Conservation (phyloP, 2,113 vertebrate species). For the Channa maculata region DNA sequence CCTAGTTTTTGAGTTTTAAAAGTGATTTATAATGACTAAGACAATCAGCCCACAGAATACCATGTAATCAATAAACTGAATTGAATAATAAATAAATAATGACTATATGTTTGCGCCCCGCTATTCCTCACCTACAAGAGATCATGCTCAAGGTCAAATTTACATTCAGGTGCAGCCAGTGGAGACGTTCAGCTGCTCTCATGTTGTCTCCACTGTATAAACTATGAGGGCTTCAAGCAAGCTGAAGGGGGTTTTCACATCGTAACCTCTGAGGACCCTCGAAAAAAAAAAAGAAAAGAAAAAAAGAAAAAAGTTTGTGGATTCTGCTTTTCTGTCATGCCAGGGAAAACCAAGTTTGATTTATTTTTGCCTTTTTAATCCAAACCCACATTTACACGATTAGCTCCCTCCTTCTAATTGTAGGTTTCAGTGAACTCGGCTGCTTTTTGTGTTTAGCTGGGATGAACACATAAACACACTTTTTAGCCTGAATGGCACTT, state of each 20-base stretch:
- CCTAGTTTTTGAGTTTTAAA: no score
- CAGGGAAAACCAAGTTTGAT: not conserved
- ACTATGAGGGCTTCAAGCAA: constrained; percentile 39
- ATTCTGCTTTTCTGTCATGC: constrained; percentile 6
- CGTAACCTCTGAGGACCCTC: constrained; percentile 27
- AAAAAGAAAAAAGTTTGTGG: constrained; percentile 17
- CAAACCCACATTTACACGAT: not conserved
- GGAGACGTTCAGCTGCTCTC: not conserved
- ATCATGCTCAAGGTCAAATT: constrained; percentile 51
- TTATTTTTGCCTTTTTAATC: not conserved
- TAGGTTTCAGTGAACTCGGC: constrained; percentile 21
- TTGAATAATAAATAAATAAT: no score
- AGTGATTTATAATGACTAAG: no score
- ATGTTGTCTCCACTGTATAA: not conserved
- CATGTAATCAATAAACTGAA: not conserved
- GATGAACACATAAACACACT: not conserved
- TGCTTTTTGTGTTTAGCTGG: not conserved
- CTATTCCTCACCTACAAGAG: no score
- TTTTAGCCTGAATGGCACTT: constrained; percentile 12
- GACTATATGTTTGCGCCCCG: constrained; percentile 3
- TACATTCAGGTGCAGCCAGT: not conserved
- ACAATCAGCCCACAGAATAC: not conserved
- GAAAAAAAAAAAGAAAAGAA: not conserved
- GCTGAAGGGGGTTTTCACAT: constrained; percentile 53
- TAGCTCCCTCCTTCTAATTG: constrained; percentile 35